Evolutionary conservation across 2,888 invertebrate species (phyloP).

Genomic region (Andrena camellia): DNA sequence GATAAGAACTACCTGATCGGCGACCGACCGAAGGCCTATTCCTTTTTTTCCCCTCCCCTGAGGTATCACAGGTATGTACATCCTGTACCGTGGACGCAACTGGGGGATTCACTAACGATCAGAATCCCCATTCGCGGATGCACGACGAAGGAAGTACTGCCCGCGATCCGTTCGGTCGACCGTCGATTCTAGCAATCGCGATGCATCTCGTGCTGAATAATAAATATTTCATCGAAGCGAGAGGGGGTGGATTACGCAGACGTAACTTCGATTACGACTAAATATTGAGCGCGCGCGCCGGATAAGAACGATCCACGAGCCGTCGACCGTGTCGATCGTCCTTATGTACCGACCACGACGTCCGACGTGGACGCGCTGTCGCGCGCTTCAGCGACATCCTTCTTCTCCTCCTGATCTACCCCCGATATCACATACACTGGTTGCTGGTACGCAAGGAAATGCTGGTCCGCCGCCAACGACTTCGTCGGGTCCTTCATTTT

Average conservation of each 20-base stretch:
- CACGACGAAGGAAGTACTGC: conserved; percentile 35
- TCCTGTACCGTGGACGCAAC: conserved; percentile 18
- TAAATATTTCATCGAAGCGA: conserved; percentile 64
- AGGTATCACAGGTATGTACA: conserved; percentile 27
- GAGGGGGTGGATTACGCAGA: conserved; percentile 45
- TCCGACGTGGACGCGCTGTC: conserved; percentile 54
- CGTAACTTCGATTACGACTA: conserved; percentile 53
- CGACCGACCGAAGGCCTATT: conserved; percentile 60
- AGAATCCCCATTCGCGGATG: neutral
- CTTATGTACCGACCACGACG: conserved; percentile 50
- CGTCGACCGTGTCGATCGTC: conserved; percentile 7
- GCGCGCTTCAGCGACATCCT: conserved; percentile 56
- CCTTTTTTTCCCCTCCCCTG: neutral
- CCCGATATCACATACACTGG: conserved; percentile 90
- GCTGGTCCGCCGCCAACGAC: conserved; percentile 79
- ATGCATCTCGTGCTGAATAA: conserved; percentile 57
- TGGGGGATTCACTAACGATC: neutral
- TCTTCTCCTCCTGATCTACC: conserved; percentile 87
- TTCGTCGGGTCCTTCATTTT: conserved; percentile 74
- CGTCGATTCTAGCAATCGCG: conserved; percentile 62
- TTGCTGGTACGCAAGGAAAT: conserved; percentile 88
- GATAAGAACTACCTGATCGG: conserved; percentile 55
- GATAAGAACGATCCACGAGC: conserved; percentile 12
- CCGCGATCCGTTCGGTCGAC: conserved; percentile 61
- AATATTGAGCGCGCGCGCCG: conserved; percentile 20